Conservation (phyloP, 1,140 invertebrate genomes). For the Lerema accius region DNA sequence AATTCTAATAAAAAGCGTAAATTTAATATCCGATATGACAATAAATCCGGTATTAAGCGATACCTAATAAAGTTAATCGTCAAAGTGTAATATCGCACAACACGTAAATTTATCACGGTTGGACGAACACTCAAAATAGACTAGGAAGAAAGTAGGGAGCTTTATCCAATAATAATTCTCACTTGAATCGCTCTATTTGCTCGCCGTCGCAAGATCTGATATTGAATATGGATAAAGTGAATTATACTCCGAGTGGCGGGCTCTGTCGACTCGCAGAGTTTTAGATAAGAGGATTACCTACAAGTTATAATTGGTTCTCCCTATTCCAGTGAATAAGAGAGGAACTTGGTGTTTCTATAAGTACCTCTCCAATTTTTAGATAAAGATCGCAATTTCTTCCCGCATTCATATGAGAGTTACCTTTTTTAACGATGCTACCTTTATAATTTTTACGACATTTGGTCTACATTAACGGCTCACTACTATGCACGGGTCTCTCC, state of each 20-base stretch:
- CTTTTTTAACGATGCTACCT: not conserved
- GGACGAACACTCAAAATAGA: conserved; percentile 73
- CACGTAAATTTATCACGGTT: conserved; percentile 72
- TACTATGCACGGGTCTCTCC: too few species aligned
- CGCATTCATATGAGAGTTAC: conserved; percentile 4
- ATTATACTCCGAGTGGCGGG: conserved; percentile 74
- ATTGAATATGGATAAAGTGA: conserved; percentile 81
- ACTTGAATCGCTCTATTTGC: conserved; percentile 77
- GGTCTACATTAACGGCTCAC: too few species aligned
- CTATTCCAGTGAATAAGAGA: conserved; percentile 66
- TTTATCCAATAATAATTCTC: conserved; percentile 81
- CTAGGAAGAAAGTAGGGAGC: conserved; percentile 69
- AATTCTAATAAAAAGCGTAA: too few species aligned
- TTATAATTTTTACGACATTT: not conserved
- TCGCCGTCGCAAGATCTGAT: conserved; percentile 73
- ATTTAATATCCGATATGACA: too few species aligned
- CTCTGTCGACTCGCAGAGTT: conserved; percentile 63
- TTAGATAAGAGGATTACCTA: conserved; percentile 78
- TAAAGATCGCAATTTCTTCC: conserved; percentile 45
- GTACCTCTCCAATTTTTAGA: conserved; percentile 35
- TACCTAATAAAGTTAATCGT: conserved; percentile 50
- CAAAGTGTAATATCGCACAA: conserved; percentile 62
- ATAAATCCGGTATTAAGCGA: conserved; percentile 6
- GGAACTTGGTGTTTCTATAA: conserved; percentile 47
- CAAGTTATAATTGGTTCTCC: conserved; percentile 78